These are phyloP conservation scores for Tetranychus urticae DNA, from an alignment of 1,140 invertebrate species.

Conservation along the genomic window DNA sequence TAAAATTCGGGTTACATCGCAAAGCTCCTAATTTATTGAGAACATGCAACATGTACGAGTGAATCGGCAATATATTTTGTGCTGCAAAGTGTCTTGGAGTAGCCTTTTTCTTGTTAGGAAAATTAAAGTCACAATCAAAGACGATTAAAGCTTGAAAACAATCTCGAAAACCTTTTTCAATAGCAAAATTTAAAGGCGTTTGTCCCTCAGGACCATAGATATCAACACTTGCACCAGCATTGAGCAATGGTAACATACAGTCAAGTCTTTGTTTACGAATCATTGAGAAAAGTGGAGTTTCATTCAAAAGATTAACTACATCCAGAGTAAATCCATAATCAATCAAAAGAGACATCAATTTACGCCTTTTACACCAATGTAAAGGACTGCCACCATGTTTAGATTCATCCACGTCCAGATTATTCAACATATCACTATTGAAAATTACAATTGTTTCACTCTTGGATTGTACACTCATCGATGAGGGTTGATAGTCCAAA, in stretches of 20 bases:
- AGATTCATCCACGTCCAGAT: constrained; percentile 36
- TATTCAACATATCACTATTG: constrained; percentile 1
- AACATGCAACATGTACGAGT: background rate
- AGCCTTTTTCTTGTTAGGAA: constrained; percentile 37
- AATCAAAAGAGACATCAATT: constrained; percentile 40
- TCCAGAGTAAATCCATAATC: constrained; percentile 54
- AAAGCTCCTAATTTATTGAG: constrained; percentile 6
- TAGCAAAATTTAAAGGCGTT: constrained; percentile 43
- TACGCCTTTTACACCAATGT: constrained; percentile 59
- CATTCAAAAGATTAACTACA: constrained; percentile 48
- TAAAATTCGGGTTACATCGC: background rate
- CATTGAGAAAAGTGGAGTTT: constrained; percentile 65
- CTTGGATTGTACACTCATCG: too few species aligned
- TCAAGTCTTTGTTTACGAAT: constrained; percentile 16
- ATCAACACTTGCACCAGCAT: background rate
- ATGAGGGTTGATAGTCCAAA: too few species aligned
- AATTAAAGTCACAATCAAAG: constrained; percentile 48
- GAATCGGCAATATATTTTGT: too few species aligned
- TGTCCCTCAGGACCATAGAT: constrained; percentile 25
- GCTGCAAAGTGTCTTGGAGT: constrained; percentile 47
- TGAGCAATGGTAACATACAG: constrained; percentile 22
- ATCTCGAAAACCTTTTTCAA: constrained; percentile 11
- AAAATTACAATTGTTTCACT: background rate
- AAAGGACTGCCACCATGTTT: constrained; percentile 69
- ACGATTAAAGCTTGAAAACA: constrained; percentile 42